A percentile compares a stretch with the other conserved stretches of the same genome.
phyloP scores from a whole-genome alignment of 2,888 invertebrate species.

The Chymomyza amoena region DNA sequence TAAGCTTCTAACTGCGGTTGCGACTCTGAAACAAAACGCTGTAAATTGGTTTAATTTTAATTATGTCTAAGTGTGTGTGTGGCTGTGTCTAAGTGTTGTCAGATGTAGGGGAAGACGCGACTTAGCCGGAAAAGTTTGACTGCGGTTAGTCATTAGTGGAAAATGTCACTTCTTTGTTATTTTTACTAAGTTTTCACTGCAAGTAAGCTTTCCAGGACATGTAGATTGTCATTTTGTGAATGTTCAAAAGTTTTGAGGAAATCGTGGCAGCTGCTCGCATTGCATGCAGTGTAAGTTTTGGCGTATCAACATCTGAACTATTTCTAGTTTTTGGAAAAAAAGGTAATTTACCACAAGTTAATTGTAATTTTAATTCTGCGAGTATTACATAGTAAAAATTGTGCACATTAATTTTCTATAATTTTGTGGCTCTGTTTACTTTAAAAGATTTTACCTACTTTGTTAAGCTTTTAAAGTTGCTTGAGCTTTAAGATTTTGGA shows the following conservation, averaged over 20 bases:
- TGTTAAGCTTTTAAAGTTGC: constrained; percentile 1
- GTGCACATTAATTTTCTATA: no score
- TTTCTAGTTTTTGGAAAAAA: no score
- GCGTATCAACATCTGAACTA: no score
- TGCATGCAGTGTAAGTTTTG: not conserved
- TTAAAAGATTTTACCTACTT: constrained; percentile 21
- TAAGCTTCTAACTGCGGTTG: constrained; percentile 47
- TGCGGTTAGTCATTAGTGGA: constrained; percentile 19
- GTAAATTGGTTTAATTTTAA: constrained; percentile 50
- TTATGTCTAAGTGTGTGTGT: constrained; percentile 26
- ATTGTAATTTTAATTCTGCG: constrained; percentile 11
- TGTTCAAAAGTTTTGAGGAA: not conserved
- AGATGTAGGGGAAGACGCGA: constrained; percentile 19
- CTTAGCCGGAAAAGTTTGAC: not conserved
- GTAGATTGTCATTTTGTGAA: not conserved
- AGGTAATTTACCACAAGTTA: no score
- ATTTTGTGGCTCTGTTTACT: no score
- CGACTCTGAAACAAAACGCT: constrained; percentile 7
- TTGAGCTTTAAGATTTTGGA: constrained; percentile 6
- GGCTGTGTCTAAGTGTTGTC: constrained; percentile 3
- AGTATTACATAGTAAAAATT: no score
- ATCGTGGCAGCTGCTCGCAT: not conserved
- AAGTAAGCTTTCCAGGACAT: not conserved
- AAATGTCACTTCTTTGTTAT: constrained; percentile 4
- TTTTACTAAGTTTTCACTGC: not conserved